Base-by-base conservation (phyloP, 2,888 invertebrate genomes). In the Andrena minutula region DNA sequence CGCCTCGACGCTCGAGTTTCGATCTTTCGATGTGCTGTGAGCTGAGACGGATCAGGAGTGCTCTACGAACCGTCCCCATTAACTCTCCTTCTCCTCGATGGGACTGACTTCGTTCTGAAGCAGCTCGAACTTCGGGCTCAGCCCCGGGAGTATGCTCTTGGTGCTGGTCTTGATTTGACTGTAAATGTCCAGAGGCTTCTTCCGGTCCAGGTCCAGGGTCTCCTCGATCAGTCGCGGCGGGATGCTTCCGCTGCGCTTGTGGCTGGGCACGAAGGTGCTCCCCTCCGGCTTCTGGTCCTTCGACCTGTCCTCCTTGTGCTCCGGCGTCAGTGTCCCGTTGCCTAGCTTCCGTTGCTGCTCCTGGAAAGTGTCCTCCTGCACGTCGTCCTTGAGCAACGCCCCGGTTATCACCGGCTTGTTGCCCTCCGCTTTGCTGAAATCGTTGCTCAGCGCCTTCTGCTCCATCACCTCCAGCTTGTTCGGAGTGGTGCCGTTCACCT, bases 371-470 rank as follows among this genome's bases (percentile, higher is more conserved):
- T 94, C 94, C 80, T 94, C 93, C 84, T 94, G 92, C 0, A 95
- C 94, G 90, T 96, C 95, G 90, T 96, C 95, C 86, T 97, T 97
- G 84, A 96, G 95, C 60, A 97, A 95, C 0, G 96, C 97, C 0
- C 96, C 96, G 53, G 96, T 96, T 64, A 97, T 96, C 41, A 96
- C 95, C 4, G 97, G 96, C 84, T 96, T 96, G 83, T 95, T 95
- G 20, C 95, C 94, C 75, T 95, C 95, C 0, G 94, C 94, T 0
- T 95, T 94, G 86, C 95, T 95, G 2, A 95, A 94, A 85, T 95
- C 95, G 86, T 94, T 94, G 2, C 95, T 89, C 79, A 91, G 35
- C 26, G 86, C 86, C 60, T 91, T 91, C 56, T 89, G 89, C 75
- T 92, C 91, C 85, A 86, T 89, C 5, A 83, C 78, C 58, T 91